A percentile compares a stretch with the other conserved stretches of the same genome.
Conservation (phyloP, 2,888 invertebrate genomes). For the Pyrochroa serraticornis region DNA sequence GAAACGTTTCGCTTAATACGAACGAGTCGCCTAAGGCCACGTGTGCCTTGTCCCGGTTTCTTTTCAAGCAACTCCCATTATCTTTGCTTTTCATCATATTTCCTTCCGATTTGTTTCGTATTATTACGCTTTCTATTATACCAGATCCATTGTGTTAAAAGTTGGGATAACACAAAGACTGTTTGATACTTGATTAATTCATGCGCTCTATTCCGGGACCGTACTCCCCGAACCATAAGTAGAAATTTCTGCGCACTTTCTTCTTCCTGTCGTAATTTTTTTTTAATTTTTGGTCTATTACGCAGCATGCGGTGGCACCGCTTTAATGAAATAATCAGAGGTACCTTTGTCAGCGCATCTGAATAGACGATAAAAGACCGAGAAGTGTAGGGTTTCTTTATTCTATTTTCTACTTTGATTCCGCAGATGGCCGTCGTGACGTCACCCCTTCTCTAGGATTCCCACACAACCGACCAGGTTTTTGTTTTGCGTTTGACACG, state of each 20-base stretch:
- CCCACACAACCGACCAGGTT: slow-evolving; percentile 18
- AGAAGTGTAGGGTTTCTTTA: slow-evolving; percentile 27
- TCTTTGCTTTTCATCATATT: slow-evolving; percentile 42
- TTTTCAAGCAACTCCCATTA: slow-evolving; percentile 34
- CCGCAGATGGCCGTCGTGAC: slow-evolving; percentile 27
- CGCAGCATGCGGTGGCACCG: slow-evolving; percentile 15
- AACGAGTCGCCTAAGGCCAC: slow-evolving; percentile 26
- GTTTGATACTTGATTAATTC: slow-evolving; percentile 31
- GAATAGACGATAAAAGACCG: slow-evolving; percentile 12
- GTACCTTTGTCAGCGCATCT: slow-evolving; percentile 7
- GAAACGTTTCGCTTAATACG: slow-evolving; percentile 18
- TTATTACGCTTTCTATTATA: slow-evolving; percentile 32
- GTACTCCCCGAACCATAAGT: slow-evolving; percentile 15
- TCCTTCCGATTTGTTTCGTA: slow-evolving; percentile 47
- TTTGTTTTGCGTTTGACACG: slow-evolving; percentile 15
- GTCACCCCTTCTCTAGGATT: slow-evolving; percentile 24
- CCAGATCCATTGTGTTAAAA: slow-evolving; percentile 20
- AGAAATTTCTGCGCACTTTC: slow-evolving; percentile 4
- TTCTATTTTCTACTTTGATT: slow-evolving; percentile 16
- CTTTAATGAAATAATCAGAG: slow-evolving; percentile 24
- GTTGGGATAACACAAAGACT: slow-evolving; percentile 17
- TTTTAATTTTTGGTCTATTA: slow-evolving; percentile 2
- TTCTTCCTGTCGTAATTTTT: slow-evolving; percentile 1
- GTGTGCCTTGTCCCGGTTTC: slow-evolving; percentile 30
- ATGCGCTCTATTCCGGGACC: slow-evolving; percentile 10